These are phyloP conservation scores for Chaetodon trifasciatus DNA, from an alignment of 2,797 vertebrate species.

Conservation along the genomic window DNA sequence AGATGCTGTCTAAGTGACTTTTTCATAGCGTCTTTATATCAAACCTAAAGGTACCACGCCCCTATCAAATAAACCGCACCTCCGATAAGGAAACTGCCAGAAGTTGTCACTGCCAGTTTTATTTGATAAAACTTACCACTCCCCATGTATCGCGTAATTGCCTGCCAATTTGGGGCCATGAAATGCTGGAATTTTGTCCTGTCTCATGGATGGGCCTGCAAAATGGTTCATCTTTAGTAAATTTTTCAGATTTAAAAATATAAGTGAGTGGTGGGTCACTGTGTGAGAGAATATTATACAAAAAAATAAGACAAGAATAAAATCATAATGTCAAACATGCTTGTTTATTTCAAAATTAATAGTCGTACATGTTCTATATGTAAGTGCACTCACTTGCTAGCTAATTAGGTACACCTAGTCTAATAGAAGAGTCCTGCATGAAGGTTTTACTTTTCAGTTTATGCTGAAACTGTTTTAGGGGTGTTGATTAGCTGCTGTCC, in stretches of 20 bases:
- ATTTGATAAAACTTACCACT: slow-evolving; percentile 31
- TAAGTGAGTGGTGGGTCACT: not conserved
- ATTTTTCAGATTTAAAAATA: not conserved
- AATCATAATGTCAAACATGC: not conserved
- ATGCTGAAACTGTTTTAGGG: too few species aligned
- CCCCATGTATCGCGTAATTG: slow-evolving; percentile 5
- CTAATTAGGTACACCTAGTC: not conserved
- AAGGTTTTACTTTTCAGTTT: not conserved
- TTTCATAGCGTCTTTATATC: slow-evolving; percentile 32
- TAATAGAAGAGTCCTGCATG: not conserved
- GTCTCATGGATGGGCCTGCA: not conserved
- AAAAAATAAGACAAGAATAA: too few species aligned
- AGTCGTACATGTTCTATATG: not conserved
- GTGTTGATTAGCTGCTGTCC: not conserved
- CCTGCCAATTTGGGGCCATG: not conserved
- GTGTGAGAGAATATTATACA: too few species aligned
- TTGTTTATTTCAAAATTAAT: too few species aligned
- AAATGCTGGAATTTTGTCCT: not conserved
- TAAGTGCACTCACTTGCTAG: too few species aligned
- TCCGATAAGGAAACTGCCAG: slow-evolving; percentile 26
- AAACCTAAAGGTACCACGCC: slow-evolving; percentile 28
- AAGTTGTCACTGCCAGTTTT: slow-evolving; percentile 8
- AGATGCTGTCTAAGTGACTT: not conserved
- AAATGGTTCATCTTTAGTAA: not conserved
- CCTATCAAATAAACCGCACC: slow-evolving; percentile 14